Percentiles rank a stretch among this genome's conserved stretches.
These are phyloP conservation scores for Cynodonichthys magdalenae DNA, from an alignment of 2,797 vertebrate genomes.

Conservation along the genomic window DNA sequence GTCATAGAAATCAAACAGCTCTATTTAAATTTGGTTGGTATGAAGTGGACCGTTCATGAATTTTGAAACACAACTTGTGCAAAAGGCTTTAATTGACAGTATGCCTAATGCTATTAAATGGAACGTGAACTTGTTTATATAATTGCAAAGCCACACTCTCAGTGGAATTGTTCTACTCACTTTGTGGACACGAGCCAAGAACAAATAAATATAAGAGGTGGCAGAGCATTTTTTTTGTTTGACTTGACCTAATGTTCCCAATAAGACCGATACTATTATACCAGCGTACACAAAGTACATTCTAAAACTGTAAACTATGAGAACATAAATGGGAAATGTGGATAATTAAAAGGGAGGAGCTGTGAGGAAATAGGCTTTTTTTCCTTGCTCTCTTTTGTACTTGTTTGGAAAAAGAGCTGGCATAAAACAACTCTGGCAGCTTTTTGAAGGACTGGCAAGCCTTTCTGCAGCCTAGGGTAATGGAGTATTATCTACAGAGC, in stretches of 20 bases:
- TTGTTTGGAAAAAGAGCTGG: slow-evolving; percentile 76
- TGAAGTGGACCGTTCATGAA: too few species aligned
- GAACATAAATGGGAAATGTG: slow-evolving; percentile 52
- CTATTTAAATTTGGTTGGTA: too few species aligned
- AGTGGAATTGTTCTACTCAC: slow-evolving; percentile 29
- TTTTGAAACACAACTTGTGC: not conserved
- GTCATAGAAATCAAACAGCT: too few species aligned
- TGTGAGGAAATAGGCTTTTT: slow-evolving; percentile 54
- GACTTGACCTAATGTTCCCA: slow-evolving; percentile 54
- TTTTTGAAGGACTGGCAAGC: slow-evolving; percentile 79
- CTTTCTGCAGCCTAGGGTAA: slow-evolving; percentile 79
- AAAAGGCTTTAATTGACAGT: not conserved
- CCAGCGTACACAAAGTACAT: slow-evolving; percentile 26
- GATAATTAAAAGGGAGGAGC: slow-evolving; percentile 63
- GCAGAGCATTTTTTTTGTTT: slow-evolving; percentile 37
- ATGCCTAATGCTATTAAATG: slow-evolving; percentile 8
- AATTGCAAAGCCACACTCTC: slow-evolving; percentile 20
- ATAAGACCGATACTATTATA: slow-evolving; percentile 51
- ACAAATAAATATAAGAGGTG: slow-evolving; percentile 45
- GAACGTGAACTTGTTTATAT: slow-evolving; percentile 23
- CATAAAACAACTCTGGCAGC: slow-evolving; percentile 77
- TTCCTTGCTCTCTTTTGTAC: slow-evolving; percentile 68
- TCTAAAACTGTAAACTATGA: slow-evolving; percentile 44
- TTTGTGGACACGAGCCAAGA: slow-evolving; percentile 46
- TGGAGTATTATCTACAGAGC: slow-evolving; percentile 81